Base-by-base conservation (phyloP, 2,113 vertebrate genomes). In the Spermophilus dauricus region DNA sequence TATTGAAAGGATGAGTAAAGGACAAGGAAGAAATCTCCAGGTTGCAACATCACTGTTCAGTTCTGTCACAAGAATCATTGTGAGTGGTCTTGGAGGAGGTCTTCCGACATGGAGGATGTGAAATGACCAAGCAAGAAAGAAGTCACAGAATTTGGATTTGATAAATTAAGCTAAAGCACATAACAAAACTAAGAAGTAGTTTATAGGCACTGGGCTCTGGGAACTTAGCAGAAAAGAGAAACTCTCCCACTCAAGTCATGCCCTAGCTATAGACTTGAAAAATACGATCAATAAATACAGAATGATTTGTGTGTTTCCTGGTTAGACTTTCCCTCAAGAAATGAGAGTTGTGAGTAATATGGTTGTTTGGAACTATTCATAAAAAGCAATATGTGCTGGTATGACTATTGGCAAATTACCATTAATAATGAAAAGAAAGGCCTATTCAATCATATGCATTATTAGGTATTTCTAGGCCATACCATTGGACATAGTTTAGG, bases 331-430 rank as follows among this genome's bases (percentile, higher is more conserved):
- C 18, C 39, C 67, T 48, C 22, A 96, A 91, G 83, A 95, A 96
- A 96, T 84, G 42, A 96, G 89, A 89, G 32, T n/a, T 89, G 6
- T 93, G 70, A 63, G 72, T 88, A 70, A 91, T 94, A 75, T 28
- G n/a, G 77, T 81, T 76, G 91, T 86, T 97, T 96, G 4, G 4
- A 63, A 93, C 48, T 94, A 75, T 94, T 97, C 92, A 81, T 83
- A 94, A 96, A 96, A 96, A 85, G 73, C 69, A 95, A 18, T 81
- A 67, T 18, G 37, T 34, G 78, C 61, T 89, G 56, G 42, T 75
- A 90, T 86, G 67, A 77, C 75, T 89, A 95, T 2, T 42, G n/a
- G 76, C 65, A 95, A 97, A 97, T 37, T 76, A 73, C 80, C 82
- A 86, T 97, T 96, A 94, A 58, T 77, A 28, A 2, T 75, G 90